Evolutionary conservation across 2,113 vertebrate genomes (phyloP).

Genomic region (Sakesphorus luctuosus): DNA sequence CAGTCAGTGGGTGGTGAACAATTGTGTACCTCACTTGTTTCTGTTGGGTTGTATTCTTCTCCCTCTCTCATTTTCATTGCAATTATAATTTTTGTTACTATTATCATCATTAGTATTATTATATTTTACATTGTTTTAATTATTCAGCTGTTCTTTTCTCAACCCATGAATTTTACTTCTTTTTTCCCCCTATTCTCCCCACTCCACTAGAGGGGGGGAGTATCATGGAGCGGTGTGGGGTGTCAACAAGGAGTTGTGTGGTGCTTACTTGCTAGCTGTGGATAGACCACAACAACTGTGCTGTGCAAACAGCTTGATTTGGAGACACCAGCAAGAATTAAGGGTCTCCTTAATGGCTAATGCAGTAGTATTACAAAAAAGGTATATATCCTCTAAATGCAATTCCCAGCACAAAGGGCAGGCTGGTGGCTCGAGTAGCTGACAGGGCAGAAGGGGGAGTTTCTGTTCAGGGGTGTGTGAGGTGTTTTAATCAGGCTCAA

Average conservation of each 20-base stretch:
- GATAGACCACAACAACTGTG: no score
- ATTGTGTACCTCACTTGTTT: not conserved
- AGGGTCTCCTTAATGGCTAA: not conserved
- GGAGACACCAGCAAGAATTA: not conserved
- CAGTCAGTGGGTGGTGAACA: not conserved
- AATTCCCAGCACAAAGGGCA: not conserved
- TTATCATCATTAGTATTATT: not conserved
- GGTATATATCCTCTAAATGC: not conserved
- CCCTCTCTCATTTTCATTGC: not conserved
- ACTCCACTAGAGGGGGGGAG: not conserved
- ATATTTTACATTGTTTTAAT: not conserved
- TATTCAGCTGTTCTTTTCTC: not conserved
- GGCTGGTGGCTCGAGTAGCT: not conserved
- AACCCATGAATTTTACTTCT: not conserved
- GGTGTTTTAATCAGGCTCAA: not conserved
- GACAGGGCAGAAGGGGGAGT: not conserved
- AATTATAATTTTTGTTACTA: not conserved
- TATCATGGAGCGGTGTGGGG: not conserved
- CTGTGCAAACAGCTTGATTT: not conserved
- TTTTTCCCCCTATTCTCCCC: not conserved
- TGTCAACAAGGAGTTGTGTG: not conserved
- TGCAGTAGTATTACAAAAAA: not conserved
- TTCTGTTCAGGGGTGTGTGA: accelerated
- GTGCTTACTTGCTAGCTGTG: not conserved
- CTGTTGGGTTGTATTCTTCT: not conserved